A percentile compares a stretch with the other conserved stretches of the same genome.
Conservation (phyloP, 2,113 vertebrate genomes). For the Siphamia tubifer region DNA sequence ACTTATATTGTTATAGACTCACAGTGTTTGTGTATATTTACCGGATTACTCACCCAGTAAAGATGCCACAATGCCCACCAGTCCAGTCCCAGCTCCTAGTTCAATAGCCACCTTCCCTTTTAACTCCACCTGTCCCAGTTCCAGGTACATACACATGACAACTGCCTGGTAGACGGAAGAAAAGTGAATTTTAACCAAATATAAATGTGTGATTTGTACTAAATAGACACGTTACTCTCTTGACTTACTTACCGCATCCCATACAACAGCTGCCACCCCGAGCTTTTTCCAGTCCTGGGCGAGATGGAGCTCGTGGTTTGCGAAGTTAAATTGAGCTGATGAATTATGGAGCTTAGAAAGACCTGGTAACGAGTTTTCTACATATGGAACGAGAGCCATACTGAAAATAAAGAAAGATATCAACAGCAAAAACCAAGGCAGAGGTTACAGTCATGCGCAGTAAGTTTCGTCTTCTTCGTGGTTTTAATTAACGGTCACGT, state of each 20-base stretch:
- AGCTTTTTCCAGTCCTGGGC: conserved; percentile 90
- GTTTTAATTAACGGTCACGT: background rate
- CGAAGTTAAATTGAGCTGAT: conserved; percentile 82
- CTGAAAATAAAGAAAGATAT: background rate
- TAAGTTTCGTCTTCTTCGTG: background rate
- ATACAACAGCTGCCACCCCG: conserved; percentile 93
- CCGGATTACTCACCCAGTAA: conserved; percentile 83
- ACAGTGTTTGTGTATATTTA: too few species aligned
- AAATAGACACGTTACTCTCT: background rate
- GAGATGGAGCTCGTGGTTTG: conserved; percentile 79
- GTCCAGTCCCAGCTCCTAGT: conserved; percentile 93
- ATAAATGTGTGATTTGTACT: accelerated
- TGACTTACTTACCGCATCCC: conserved; percentile 88
- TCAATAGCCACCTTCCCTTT: conserved; percentile 83
- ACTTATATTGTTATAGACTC: too few species aligned
- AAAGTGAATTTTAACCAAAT: too few species aligned
- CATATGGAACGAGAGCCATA: conserved; percentile 93
- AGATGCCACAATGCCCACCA: conserved; percentile 92
- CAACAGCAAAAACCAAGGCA: background rate
- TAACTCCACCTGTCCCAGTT: conserved; percentile 83
- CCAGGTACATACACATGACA: conserved; percentile 89
- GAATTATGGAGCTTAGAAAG: conserved; percentile 87
- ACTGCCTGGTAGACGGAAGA: conserved; percentile 82
- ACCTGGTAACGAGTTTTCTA: conserved; percentile 63
- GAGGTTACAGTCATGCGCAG: background rate